Evolutionary conservation across 2,888 invertebrate genomes (phyloP), one percentile per base, ranked within the genome.

Genomic region (Amorpha juglandis): DNA sequence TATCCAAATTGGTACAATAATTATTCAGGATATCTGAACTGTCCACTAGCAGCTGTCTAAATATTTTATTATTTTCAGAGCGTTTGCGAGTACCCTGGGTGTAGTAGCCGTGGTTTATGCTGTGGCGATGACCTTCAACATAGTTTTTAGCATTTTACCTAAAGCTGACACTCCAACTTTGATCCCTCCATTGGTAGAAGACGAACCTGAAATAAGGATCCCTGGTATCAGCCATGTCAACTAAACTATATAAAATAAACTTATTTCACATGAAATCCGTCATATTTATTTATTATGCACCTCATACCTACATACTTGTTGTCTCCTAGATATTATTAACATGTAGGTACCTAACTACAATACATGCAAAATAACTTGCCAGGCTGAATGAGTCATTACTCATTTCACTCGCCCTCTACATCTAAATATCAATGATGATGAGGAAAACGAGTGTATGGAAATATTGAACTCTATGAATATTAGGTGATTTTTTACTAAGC

Each of bases 71-170:
- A 38, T 6, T 55, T 58, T 42, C 58, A 58, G 58, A 38, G 58
- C 58, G 0, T 58, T 58, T 12, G 38, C 38, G 4, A 58, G 58
- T 58, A 58, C 58, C 12, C 12, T 58, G 42, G 58, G 58, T 42
- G 11, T 58, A 12, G 16, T 58, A 11, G 58, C 35, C 11, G 35
- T 58, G 38, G 58, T 58, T 3, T 42, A 42, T 19, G 38, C 58
- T 42, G 58, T 58, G 14, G 58, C 58, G 38, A 19, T 58, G 16
- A 38, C 38, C 7, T 58, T 58, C 19, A 58, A 58, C 19, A 42
- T 42, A 11, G 38, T 58, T 42, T 58, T 58, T 19, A 58, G 12
- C 38, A 58, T 58, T 19, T 12, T 58, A 16, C 58, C 58, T 16
- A 38, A 38, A 19, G 58, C 42, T 8, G 38, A 58, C 12, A 58